Conservation (phyloP, 2,888 invertebrate genomes). For the Eumerus sabulonum region DNA sequence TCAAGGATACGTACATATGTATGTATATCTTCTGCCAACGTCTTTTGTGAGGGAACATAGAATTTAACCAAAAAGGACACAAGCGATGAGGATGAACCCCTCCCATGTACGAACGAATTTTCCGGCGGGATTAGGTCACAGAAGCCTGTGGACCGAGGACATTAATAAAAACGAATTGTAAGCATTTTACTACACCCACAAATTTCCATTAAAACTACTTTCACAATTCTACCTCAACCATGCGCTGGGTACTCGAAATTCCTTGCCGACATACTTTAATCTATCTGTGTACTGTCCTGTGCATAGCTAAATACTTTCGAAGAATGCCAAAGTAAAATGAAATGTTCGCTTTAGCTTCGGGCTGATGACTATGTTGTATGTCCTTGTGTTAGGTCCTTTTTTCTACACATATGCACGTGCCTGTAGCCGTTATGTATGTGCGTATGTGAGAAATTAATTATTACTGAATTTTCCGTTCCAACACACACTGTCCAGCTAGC, state of each 20-base stretch:
- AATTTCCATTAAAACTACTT: conserved; percentile 44
- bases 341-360: conserved; percentile 43
- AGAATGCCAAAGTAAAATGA: conserved; percentile 62
- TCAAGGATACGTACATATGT: conserved; percentile 20
- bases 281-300: conserved; percentile 21
- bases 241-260: conserved; percentile 21
- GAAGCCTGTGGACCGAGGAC: conserved; percentile 7
- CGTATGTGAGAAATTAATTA: conserved; percentile 57
- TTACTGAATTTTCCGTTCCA: conserved; percentile 41
- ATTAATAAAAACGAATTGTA: conserved; percentile 47
- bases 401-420: neutral
- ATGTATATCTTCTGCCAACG: neutral
- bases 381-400: conserved; percentile 2
- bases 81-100: neutral
- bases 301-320: conserved; percentile 43
- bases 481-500: conserved; percentile 22
- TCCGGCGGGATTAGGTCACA: neutral
- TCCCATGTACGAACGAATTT: neutral
- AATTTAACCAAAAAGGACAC: conserved; percentile 4
- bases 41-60: neutral
- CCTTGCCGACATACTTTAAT: conserved; percentile 31
- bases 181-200: conserved; percentile 47
- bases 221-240: neutral
- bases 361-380: conserved; percentile 30
- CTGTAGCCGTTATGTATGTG: neutral